These are phyloP conservation scores for Atrichornis clamosus DNA, from an alignment of 2,113 vertebrate genomes.

Conservation along the genomic window DNA sequence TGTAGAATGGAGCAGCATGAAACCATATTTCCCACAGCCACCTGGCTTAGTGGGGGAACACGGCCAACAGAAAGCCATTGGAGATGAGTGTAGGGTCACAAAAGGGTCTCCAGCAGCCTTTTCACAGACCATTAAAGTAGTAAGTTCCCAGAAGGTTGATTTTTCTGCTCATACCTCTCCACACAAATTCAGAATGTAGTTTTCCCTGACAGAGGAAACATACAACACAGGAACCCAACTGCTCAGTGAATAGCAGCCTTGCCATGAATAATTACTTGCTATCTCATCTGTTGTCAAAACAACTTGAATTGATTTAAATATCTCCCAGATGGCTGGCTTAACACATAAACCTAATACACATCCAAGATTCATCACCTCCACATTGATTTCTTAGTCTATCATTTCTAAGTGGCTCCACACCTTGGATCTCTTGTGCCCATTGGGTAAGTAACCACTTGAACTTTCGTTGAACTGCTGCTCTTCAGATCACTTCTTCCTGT, in stretches of 20 bases:
- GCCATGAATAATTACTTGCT: not conserved
- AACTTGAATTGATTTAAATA: not conserved
- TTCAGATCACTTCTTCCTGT: not conserved
- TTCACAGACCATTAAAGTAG: not conserved
- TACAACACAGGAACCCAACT: not conserved
- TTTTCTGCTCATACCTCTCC: not conserved
- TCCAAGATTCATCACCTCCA: not conserved
- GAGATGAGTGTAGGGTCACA: not conserved
- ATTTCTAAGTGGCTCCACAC: not conserved
- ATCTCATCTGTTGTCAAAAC: not conserved
- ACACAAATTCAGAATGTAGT: not conserved
- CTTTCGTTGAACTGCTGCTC: not conserved
- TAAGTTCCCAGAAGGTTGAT: not conserved
- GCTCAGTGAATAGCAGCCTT: not conserved
- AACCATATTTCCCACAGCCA: constrained; percentile 38
- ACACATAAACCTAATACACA: not conserved
- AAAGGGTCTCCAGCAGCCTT: not conserved
- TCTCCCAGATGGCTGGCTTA: not conserved
- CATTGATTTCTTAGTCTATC: not conserved
- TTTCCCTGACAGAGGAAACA: not conserved
- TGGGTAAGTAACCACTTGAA: not conserved
- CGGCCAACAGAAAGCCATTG: not conserved
- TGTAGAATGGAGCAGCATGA: not conserved
- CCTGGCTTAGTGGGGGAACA: constrained; percentile 7
- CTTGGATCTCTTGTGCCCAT: fast-evolving